A percentile compares a stretch with the other conserved stretches of the same genome.
Conservation (phyloP, 2,888 invertebrate species). For the Morpho deidamia region DNA sequence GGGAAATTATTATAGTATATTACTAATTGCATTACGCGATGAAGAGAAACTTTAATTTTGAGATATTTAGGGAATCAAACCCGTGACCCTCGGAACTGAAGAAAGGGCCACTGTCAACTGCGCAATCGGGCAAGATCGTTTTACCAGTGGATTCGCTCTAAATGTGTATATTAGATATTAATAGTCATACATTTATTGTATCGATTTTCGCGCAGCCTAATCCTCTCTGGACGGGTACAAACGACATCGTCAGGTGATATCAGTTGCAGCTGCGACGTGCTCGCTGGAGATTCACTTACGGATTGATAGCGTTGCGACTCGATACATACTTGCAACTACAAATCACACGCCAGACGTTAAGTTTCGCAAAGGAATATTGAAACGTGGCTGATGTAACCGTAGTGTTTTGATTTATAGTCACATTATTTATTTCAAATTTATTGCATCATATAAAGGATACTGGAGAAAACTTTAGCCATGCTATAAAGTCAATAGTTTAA, state of each 20-base stretch:
- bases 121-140: too few species aligned
- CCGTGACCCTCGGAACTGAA: too few species aligned
- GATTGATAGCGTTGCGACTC: conserved; percentile 60
- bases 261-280: conserved; percentile 57
- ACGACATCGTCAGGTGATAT: conserved; percentile 65
- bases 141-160: too few species aligned
- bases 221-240: conserved; percentile 55
- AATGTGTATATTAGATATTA: conserved; percentile 19
- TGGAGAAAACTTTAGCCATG: too few species aligned
- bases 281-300: conserved; percentile 54
- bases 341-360: conserved; percentile 37
- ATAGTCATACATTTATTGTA: conserved; percentile 46
- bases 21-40: too few species aligned
- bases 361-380: conserved; percentile 6
- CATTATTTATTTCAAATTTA: not conserved
- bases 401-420: not conserved
- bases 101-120: too few species aligned
- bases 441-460: too few species aligned
- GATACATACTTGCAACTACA: conserved; percentile 44
- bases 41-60: too few species aligned
- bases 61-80: too few species aligned
- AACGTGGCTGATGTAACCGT: not conserved
- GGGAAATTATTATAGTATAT: too few species aligned
- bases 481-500: too few species aligned
- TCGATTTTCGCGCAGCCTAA: conserved; percentile 44